Conservation (phyloP, 2,113 vertebrate genomes). For the Saguinus midas region DNA sequence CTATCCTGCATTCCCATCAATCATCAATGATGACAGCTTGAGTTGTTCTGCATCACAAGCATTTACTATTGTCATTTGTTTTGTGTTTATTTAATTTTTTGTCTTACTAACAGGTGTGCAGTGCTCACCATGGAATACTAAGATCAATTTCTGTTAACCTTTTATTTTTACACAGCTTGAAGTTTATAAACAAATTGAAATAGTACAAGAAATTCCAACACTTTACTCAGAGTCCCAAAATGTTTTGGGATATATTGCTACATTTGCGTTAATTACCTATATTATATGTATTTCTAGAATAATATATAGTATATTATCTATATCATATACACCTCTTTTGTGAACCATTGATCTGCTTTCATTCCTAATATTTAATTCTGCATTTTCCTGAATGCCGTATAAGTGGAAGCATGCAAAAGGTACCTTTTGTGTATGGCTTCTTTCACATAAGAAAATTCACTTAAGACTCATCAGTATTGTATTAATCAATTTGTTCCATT, state of each 20-base stretch:
- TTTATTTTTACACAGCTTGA: not conserved
- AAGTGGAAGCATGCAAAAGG: not conserved
- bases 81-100: not conserved
- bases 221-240: not conserved
- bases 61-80: not conserved
- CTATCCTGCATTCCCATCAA: not conserved
- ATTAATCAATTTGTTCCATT: not conserved
- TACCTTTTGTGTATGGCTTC: not conserved
- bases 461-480: not conserved
- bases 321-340: not conserved
- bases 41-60: not conserved
- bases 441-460: not conserved
- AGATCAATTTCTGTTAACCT: not conserved
- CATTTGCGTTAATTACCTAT: not conserved
- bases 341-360: not conserved
- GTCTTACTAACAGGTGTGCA: not conserved
- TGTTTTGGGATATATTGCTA: not conserved
- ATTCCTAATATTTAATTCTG: too few relatives aligned
- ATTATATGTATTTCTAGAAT: not conserved
- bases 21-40: not conserved
- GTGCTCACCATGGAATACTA: not conserved
- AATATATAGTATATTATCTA: not conserved
- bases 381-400: too few relatives aligned
- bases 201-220: not conserved
- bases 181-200: not conserved